A percentile compares a stretch with the other conserved stretches of the same genome.
Evolutionary conservation across 2,113 vertebrate genomes (phyloP).

Genomic region (Gavia stellata): DNA sequence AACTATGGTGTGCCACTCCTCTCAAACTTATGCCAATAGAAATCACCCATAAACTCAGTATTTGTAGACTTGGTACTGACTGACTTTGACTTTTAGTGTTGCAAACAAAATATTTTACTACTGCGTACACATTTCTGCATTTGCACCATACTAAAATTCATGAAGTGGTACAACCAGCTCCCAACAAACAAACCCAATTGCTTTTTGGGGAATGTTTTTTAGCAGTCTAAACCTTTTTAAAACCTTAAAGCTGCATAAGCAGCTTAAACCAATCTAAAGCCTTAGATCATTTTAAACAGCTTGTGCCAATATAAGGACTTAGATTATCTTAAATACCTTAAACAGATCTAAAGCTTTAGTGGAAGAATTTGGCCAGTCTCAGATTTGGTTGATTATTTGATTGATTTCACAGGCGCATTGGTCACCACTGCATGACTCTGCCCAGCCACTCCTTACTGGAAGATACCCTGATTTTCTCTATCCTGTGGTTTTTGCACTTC

Average conservation of each 20-base stretch:
- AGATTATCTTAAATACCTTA: constrained; percentile 56
- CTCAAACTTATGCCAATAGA: background rate
- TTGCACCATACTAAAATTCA: fast-evolving
- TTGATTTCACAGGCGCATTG: background rate
- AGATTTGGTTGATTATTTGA: background rate
- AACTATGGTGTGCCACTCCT: background rate
- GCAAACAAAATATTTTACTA: background rate
- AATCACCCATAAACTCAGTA: background rate
- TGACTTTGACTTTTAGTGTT: background rate
- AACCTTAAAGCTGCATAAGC: constrained; percentile 58
- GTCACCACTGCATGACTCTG: background rate
- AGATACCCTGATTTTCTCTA: background rate
- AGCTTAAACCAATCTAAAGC: constrained; percentile 54
- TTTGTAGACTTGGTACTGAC: background rate
- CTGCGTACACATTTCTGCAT: fast-evolving
- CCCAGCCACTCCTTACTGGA: background rate
- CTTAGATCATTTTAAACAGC: constrained; percentile 64
- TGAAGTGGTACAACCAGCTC: background rate
- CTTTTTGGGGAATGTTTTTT: constrained; percentile 35
- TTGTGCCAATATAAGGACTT: constrained; percentile 51
- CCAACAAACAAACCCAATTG: background rate
- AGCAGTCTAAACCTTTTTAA: constrained; percentile 48
- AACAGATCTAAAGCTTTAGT: constrained; percentile 53
- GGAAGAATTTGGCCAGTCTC: background rate
- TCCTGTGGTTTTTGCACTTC: background rate